Evolutionary conservation across 2,888 invertebrate species (phyloP).

Genomic region (Beris morrisii): DNA sequence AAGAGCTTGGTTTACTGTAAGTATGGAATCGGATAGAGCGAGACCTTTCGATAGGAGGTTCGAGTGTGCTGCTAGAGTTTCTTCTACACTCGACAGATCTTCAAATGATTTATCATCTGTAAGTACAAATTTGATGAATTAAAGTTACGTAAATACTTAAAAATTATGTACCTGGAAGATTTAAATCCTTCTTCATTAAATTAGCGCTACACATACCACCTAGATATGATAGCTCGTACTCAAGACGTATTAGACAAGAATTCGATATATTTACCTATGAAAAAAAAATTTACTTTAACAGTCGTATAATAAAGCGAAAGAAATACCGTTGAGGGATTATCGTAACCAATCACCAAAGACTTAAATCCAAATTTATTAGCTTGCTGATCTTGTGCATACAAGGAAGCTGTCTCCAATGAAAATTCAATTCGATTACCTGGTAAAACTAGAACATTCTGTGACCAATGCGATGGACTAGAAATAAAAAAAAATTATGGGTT

Average conservation of each 20-base stretch:
- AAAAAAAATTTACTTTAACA: conserved; percentile 1
- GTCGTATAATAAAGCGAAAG: neutral
- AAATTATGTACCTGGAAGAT: conserved; percentile 60
- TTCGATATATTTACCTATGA: conserved; percentile 52
- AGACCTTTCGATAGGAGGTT: conserved; percentile 84
- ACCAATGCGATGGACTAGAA: conserved; percentile 66
- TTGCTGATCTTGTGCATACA: conserved; percentile 89
- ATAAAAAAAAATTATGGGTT: conserved; percentile 1
- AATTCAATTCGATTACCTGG: conserved; percentile 95
- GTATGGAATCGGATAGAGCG: conserved; percentile 78
- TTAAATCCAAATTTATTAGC: conserved; percentile 77
- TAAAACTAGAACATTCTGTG: conserved; percentile 79
- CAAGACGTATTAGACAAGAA: conserved; percentile 65
- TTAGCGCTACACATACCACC: conserved; percentile 91
- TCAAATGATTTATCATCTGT: conserved; percentile 69
- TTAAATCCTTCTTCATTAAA: conserved; percentile 80
- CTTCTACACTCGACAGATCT: conserved; percentile 72
- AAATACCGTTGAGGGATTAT: conserved; percentile 65
- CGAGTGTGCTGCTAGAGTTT: conserved; percentile 59
- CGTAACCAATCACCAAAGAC: conserved; percentile 79
- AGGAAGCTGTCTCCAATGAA: conserved; percentile 92
- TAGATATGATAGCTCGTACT: conserved; percentile 86
- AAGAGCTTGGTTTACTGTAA: conserved; percentile 86
- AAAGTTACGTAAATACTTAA: neutral
- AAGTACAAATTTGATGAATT: conserved; percentile 35